Evolutionary conservation across 2,113 vertebrate genomes (phyloP), one percentile per base, ranked within the genome.

Genomic region (Labrus mixtus): DNA sequence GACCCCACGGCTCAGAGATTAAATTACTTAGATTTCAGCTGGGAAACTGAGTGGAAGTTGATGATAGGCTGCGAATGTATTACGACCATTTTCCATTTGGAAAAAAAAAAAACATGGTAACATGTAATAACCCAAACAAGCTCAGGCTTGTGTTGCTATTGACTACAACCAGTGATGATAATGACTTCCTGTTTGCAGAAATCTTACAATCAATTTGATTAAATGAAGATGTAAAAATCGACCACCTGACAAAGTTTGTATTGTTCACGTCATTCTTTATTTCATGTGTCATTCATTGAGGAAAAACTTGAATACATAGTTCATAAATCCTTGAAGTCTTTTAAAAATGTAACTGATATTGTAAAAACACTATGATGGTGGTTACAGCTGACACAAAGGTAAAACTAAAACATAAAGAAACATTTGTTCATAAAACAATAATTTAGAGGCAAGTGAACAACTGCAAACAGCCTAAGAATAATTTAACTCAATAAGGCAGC

Each of bases 1-100:
- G 81, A 86, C 84, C 67, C 37, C 15, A 2, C 22, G 2, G 8
- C 41, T 66, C 41, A 0, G 53, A 82, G 71, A 90, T 80, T 74
- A 85, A 88, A 85, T 51, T 2, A 25, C 54, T 70, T 4, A 2
- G 45, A 37, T 77, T 70, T 29, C 33, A 46, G 75, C 39, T 5
- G 23, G 64, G 59, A 20, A 68, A 22, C 13, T 13, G 1, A 36
- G 57, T 22, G 16, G 20, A 45, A 69, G 20, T 64, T 4, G 0
- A 33, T 65, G 72, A 25, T 62, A 71, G 66, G 76, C 7, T 0
- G 33, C 19, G 10, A 10, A 3, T 22, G 2, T 5, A 53, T 56
- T 43, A 1, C 43, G 48, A 73, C 51, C 33, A 63, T 80, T 83
- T 76, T 78, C 77, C 80, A 83, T 25, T 17, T 29, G 10, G 7